Percentiles rank a stretch among this genome's conserved stretches.
These are phyloP conservation scores for Lagorchestes hirsutus DNA, from an alignment of 2,797 vertebrate genomes.

Conservation along the genomic window DNA sequence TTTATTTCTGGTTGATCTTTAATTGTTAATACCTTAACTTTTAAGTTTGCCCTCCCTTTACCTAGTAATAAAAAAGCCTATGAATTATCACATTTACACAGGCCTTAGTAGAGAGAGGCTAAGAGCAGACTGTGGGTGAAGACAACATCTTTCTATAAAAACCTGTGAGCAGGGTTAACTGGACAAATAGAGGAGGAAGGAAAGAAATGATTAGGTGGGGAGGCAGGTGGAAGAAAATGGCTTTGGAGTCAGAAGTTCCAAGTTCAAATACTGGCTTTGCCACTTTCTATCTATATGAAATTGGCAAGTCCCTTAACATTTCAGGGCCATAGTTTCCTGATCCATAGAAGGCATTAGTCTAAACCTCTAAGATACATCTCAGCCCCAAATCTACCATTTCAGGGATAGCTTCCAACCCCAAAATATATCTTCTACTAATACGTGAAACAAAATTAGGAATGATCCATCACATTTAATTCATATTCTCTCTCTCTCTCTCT, in stretches of 20 bases:
- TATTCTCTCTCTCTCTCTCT: too few relatives aligned
- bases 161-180: neutral
- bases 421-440: neutral
- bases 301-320: neutral
- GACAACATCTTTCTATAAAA: neutral
- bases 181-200: neutral
- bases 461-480: neutral
- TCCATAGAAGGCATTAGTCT: neutral
- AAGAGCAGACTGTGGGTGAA: neutral
- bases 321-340: neutral
- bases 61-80: conserved; percentile 38
- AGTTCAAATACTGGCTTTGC: neutral
- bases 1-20: conserved; percentile 3
- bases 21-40: conserved; percentile 5
- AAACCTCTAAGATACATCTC: neutral
- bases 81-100: conserved; percentile 33
- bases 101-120: neutral
- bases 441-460: neutral
- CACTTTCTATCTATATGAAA: neutral
- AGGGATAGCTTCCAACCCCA: neutral
- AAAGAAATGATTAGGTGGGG: neutral
- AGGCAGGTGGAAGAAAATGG: neutral
- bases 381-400: neutral
- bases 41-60: neutral
- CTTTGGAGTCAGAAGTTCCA: neutral